These are phyloP conservation scores for Euphonia xanthogaster DNA, from an alignment of 2,797 vertebrate species.

Conservation along the genomic window DNA sequence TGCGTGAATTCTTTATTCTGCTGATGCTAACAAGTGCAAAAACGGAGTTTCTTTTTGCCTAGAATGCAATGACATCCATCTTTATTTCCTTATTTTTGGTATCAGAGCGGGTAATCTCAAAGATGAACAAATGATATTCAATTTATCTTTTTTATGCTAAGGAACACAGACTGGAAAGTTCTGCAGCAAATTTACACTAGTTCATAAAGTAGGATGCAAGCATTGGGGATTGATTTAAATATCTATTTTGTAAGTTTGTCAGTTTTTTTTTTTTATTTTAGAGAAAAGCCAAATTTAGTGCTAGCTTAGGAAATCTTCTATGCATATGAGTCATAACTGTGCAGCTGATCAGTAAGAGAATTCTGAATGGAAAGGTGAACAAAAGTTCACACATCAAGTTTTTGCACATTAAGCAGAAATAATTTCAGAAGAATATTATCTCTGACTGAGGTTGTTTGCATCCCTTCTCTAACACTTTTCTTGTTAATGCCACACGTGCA, in stretches of 20 bases:
- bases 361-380: slow-evolving; percentile 9
- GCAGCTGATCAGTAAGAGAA: slow-evolving; percentile 16
- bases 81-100: neutral
- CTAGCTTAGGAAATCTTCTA: neutral
- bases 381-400: slow-evolving; percentile 6
- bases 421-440: slow-evolving; percentile 8
- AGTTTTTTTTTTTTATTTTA: neutral
- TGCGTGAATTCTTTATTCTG: neutral
- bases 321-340: neutral
- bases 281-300: neutral
- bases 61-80: neutral
- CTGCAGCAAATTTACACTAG: neutral
- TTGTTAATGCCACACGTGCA: slow-evolving; percentile 23
- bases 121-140: neutral
- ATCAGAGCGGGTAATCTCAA: neutral
- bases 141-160: neutral
- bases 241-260: neutral
- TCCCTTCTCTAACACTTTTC: neutral
- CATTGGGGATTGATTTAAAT: neutral
- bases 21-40: neutral
- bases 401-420: neutral
- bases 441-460: neutral
- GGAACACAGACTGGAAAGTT: neutral
- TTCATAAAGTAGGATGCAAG: neutral
- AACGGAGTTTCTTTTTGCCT: neutral